Percentiles rank a stretch among this genome's conserved stretches.
Evolutionary conservation across 2,113 vertebrate species (phyloP).

Genomic region (Glaucomys volans): DNA sequence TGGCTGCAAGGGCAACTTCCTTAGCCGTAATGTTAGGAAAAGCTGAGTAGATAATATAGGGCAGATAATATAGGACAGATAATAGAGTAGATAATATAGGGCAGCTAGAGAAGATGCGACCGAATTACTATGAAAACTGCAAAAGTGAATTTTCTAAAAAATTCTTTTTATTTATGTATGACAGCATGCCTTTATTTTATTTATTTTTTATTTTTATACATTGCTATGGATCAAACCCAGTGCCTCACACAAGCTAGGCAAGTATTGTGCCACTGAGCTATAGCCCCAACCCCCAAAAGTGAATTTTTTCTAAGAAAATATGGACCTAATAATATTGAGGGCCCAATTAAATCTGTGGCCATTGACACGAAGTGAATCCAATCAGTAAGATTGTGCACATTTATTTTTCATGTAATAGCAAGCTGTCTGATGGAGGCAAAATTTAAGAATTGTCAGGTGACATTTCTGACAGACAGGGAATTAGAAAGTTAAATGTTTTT

Average conservation of each 20-base stretch:
- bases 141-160: neutral
- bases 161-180: no score
- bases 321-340: neutral
- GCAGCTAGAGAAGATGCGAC: neutral
- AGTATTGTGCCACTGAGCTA: no score
- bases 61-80: neutral
- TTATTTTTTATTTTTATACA: no score
- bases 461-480: neutral
- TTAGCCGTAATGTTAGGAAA: neutral
- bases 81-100: neutral
- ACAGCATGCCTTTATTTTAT: no score
- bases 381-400: neutral
- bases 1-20: neutral
- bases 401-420: neutral
- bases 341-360: neutral
- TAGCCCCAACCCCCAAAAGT: no score
- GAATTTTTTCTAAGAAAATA: neutral
- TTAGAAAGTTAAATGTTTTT: neutral
- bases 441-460: neutral
- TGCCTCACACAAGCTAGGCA: no score
- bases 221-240: no score
- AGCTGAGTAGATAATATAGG: neutral
- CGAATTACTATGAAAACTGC: neutral
- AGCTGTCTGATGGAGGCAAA: neutral
- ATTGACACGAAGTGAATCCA: neutral